Evolutionary conservation across 2,888 invertebrate species (phyloP).

Genomic region (Globia sparganii): DNA sequence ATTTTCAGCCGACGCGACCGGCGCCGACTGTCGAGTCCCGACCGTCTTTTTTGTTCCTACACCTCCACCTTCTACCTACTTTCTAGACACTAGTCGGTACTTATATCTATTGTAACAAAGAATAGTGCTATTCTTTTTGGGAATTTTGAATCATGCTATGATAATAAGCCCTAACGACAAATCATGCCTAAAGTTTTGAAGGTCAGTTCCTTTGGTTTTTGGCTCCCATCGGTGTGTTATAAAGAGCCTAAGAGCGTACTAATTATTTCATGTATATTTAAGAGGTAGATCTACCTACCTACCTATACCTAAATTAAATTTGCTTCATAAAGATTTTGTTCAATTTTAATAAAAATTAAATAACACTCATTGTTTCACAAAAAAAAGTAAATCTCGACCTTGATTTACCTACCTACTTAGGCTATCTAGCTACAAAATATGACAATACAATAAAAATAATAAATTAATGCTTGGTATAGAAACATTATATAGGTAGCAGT

Average conservation of each 20-base stretch:
- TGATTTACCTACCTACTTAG: neutral
- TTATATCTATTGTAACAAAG: constrained; percentile 19
- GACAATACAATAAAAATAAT: neutral
- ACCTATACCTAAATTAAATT: neutral
- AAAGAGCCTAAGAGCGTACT: neutral
- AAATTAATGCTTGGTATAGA: neutral
- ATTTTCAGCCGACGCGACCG: constrained; percentile 82
- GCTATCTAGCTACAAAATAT: neutral
- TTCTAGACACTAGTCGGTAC: constrained; percentile 51
- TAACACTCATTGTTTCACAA: neutral
- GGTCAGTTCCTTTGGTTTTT: neutral
- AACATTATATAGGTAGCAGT: neutral
- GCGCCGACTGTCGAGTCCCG: constrained; percentile 76
- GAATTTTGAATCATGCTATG: neutral
- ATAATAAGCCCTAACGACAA: neutral
- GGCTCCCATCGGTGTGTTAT: neutral
- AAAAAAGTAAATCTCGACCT: neutral
- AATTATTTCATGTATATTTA: neutral
- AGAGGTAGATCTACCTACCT: neutral
- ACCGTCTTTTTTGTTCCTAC: constrained; percentile 76
- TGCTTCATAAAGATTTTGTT: neutral
- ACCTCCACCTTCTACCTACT: constrained; percentile 63
- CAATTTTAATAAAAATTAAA: neutral
- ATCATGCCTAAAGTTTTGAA: neutral
- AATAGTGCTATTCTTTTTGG: neutral